Conservation (phyloP, 2,113 vertebrate species). For the Elephantulus edwardii region DNA sequence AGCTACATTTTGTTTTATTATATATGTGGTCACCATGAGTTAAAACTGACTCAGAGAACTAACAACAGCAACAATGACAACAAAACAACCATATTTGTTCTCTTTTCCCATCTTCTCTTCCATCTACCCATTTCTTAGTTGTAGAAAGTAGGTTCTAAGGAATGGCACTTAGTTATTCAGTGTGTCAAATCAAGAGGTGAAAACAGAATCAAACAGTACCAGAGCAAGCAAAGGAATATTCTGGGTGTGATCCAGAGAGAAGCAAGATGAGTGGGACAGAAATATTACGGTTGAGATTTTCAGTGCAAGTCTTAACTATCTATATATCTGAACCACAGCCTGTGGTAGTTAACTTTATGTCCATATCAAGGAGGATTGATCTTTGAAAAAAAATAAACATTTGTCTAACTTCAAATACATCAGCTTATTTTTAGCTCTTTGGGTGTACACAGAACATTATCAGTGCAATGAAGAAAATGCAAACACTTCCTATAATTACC, state of each 20-base stretch:
- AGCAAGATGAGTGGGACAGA: neutral
- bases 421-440: constrained; percentile 58
- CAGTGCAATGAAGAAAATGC: constrained; percentile 27
- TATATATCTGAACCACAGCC: neutral
- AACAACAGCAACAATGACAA: neutral
- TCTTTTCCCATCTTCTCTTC: neutral
- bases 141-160: neutral
- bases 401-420: constrained; percentile 32
- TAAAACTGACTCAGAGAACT: neutral
- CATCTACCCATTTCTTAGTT: neutral
- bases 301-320: neutral
- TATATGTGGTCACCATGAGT: neutral
- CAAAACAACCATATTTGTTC: neutral
- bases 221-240: neutral
- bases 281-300: neutral
- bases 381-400: constrained; percentile 32
- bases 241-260: neutral
- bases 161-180: neutral
- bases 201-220: neutral
- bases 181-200: neutral
- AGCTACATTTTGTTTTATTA: neutral
- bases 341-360: neutral
- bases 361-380: neutral
- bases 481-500: constrained; percentile 4
- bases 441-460: neutral